Evolutionary conservation across 2,797 vertebrate genomes (phyloP).

Genomic region (Acomys russatus): DNA sequence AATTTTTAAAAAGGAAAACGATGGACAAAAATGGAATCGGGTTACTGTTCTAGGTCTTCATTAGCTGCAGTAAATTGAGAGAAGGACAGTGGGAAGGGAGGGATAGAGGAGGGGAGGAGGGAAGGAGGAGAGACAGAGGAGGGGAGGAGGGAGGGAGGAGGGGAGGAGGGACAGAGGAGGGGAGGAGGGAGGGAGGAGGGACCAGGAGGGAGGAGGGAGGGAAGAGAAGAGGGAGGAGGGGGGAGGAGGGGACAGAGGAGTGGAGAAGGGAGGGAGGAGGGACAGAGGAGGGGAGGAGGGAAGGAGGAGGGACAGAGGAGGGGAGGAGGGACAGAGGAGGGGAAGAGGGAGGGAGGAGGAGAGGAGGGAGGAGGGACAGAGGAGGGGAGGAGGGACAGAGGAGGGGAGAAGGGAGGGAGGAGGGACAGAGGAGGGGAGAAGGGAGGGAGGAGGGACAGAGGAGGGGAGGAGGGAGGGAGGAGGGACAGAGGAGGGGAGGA

Average conservation of each 20-base stretch:
- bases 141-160: rapidly evolving
- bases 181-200: background rate
- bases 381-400: rapidly evolving
- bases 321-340: no score
- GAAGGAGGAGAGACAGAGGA: no score
- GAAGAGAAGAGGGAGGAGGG: rapidly evolving
- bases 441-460: rapidly evolving
- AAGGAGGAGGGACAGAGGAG: rapidly evolving
- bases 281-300: no score
- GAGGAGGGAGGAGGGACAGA: rapidly evolving
- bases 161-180: rapidly evolving
- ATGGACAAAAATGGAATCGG: background rate
- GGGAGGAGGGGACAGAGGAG: rapidly evolving
- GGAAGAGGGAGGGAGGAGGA: rapidly evolving
- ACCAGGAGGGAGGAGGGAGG: rapidly evolving
- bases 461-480: rapidly evolving
- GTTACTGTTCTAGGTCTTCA: background rate
- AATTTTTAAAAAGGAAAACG: background rate
- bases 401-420: rapidly evolving
- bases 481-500: rapidly evolving
- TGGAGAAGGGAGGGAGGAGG: background rate
- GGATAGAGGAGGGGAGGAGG: background rate
- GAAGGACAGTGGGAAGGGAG: background rate
- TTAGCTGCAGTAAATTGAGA: background rate
- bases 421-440: no score